Percentiles rank a stretch among this genome's conserved stretches.
Evolutionary conservation across 2,797 vertebrate species (phyloP).

Genomic region (Apogon hyalosoma): DNA sequence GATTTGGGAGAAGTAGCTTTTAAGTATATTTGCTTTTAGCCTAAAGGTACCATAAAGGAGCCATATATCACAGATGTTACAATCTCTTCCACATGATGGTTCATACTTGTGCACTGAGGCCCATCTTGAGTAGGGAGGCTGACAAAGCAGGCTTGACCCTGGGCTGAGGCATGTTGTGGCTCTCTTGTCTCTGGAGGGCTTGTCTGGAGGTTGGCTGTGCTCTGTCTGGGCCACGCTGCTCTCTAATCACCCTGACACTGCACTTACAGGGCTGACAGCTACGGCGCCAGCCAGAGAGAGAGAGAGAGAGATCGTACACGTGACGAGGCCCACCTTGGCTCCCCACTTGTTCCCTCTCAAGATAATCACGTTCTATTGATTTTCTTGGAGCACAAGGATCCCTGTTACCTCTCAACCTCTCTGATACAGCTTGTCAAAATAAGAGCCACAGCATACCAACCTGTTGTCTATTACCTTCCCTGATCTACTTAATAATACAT

Average conservation of each 20-base stretch:
- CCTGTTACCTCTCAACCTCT: conserved; percentile 62
- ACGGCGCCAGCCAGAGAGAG: conserved; percentile 7
- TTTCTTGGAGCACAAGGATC: conserved; percentile 58
- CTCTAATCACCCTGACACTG: conserved; percentile 80
- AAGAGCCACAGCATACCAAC: conserved; percentile 23
- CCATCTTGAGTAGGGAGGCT: conserved; percentile 54
- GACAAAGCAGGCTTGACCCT: conserved; percentile 71
- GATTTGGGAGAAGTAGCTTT: conserved; percentile 37
- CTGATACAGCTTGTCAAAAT: conserved; percentile 57
- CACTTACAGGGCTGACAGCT: conserved; percentile 79
- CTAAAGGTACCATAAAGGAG: conserved; percentile 46
- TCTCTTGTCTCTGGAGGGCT: conserved; percentile 65
- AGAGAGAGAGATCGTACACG: conserved; percentile 57
- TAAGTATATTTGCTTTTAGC: conserved; percentile 43
- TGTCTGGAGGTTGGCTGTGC: conserved; percentile 68
- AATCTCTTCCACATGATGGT: conserved; percentile 36
- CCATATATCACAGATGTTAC: conserved; percentile 38
- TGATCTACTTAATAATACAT: conserved; percentile 54
- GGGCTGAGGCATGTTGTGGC: conserved; percentile 64
- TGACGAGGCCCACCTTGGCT: conserved; percentile 73
- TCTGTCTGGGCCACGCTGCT: conserved; percentile 70
- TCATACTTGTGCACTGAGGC: conserved; percentile 51
- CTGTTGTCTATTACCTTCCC: conserved; percentile 43
- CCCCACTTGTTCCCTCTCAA: conserved; percentile 75
- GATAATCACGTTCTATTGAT: conserved; percentile 78